Percentiles rank a stretch among this genome's conserved stretches.
These are phyloP conservation scores for Sebastes nivosus DNA, from an alignment of 2,797 vertebrate species.

Conservation along the genomic window DNA sequence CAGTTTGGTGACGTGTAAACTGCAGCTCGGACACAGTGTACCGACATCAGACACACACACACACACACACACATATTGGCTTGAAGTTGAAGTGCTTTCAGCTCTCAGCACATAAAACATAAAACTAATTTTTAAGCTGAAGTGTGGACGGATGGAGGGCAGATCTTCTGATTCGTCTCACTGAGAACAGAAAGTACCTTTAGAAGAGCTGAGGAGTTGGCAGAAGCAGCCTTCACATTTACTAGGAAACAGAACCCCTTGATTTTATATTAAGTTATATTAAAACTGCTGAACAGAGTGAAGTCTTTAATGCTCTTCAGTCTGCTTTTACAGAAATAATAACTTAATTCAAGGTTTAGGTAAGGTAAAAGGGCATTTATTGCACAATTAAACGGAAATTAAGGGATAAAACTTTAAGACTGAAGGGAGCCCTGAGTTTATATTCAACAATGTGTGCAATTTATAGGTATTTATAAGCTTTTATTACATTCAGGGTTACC, in stretches of 20 bases:
- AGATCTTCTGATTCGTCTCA: background rate
- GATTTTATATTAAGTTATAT: background rate
- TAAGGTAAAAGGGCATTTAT: background rate
- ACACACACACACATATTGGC: constrained; percentile 10
- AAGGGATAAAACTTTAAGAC: background rate
- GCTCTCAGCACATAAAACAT: background rate
- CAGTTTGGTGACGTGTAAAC: constrained; percentile 40
- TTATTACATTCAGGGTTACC: fast-evolving
- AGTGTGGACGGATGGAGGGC: constrained; percentile 1
- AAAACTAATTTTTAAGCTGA: background rate
- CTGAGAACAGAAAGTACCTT: background rate
- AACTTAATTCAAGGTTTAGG: background rate
- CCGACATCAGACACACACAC: constrained; percentile 10
- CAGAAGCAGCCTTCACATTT: background rate
- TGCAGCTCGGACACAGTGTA: constrained; percentile 23
- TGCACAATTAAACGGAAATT: background rate
- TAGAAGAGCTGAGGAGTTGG: background rate
- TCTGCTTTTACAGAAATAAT: background rate
- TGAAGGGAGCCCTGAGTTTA: background rate
- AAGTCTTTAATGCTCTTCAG: background rate
- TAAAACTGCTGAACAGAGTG: background rate
- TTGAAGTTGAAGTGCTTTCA: background rate
- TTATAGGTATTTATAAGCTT: background rate
- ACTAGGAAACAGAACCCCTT: background rate
- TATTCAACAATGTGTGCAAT: background rate